These are phyloP conservation scores for Tarsius wallacei DNA, from an alignment of 2,797 vertebrate species.

Conservation along the genomic window DNA sequence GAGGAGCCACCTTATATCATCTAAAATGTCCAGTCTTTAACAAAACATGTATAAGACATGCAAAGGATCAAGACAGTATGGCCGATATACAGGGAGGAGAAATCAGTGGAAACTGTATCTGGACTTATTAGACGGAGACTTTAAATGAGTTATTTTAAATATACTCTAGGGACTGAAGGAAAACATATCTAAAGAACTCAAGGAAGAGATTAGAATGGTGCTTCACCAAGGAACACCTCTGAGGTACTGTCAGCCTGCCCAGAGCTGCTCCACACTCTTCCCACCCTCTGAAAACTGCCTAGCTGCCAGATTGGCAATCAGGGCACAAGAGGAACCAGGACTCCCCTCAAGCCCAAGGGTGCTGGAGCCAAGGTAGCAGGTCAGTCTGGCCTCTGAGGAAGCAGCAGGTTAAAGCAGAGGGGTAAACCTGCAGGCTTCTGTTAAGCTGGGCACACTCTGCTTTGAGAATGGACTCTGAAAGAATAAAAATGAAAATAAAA, in stretches of 20 bases:
- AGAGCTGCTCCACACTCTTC: neutral
- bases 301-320: neutral
- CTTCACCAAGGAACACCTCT: neutral
- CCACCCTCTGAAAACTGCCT: neutral
- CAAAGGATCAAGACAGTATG: neutral
- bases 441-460: neutral
- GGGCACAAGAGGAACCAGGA: neutral
- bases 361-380: neutral
- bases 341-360: neutral
- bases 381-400: neutral
- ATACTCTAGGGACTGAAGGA: neutral
- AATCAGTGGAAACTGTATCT: neutral
- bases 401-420: neutral
- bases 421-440: fast-evolving
- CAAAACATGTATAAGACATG: neutral
- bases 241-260: neutral
- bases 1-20: neutral
- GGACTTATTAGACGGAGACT: neutral
- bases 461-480: neutral
- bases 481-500: neutral
- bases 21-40: neutral
- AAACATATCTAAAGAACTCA: neutral
- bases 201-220: fast-evolving
- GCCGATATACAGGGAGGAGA: neutral
- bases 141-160: neutral